A percentile compares a stretch with the other conserved stretches of the same genome.
These are phyloP conservation scores for Thera obeliscata DNA, from an alignment of 2,888 invertebrate species.

Conservation along the genomic window DNA sequence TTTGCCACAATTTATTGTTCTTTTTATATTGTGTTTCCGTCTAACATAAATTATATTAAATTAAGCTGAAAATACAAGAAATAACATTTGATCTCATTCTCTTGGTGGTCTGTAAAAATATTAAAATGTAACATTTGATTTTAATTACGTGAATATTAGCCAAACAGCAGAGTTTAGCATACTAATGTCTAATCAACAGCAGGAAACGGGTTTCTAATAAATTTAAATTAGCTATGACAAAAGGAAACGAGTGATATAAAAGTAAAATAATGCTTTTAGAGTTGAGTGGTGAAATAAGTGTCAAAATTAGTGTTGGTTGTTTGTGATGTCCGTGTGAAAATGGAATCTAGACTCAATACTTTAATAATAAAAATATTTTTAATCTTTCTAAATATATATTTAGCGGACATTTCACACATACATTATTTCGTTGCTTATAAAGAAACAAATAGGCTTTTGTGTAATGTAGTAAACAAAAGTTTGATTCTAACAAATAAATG, in stretches of 20 bases:
- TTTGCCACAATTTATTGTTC: slow-evolving; percentile 68
- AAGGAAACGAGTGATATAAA: slow-evolving; percentile 37
- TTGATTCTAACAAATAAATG: no score
- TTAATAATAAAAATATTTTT: no score
- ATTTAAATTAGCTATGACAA: slow-evolving; percentile 43
- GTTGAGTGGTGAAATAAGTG: slow-evolving; percentile 25
- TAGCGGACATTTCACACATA: no score
- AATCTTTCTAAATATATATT: no score
- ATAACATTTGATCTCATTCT: slow-evolving; percentile 51
- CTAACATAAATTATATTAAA: slow-evolving; percentile 58
- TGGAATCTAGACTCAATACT: background rate
- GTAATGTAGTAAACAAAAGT: no score
- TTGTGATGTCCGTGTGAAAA: slow-evolving; percentile 1
- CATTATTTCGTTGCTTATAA: no score
- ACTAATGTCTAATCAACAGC: slow-evolving; percentile 36
- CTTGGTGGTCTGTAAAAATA: slow-evolving; percentile 25
- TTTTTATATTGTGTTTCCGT: slow-evolving; percentile 77
- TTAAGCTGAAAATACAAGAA: slow-evolving; percentile 41
- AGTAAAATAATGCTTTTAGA: slow-evolving; percentile 25
- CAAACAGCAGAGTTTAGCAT: slow-evolving; percentile 35
- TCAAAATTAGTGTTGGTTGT: slow-evolving; percentile 23
- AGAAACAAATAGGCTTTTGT: no score
- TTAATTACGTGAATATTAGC: slow-evolving; percentile 29
- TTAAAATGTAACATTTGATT: slow-evolving; percentile 36
- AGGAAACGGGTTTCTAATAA: slow-evolving; percentile 43